These are phyloP conservation scores for Drosophila formosana DNA, from an alignment of 2,888 invertebrate genomes.

Conservation along the genomic window DNA sequence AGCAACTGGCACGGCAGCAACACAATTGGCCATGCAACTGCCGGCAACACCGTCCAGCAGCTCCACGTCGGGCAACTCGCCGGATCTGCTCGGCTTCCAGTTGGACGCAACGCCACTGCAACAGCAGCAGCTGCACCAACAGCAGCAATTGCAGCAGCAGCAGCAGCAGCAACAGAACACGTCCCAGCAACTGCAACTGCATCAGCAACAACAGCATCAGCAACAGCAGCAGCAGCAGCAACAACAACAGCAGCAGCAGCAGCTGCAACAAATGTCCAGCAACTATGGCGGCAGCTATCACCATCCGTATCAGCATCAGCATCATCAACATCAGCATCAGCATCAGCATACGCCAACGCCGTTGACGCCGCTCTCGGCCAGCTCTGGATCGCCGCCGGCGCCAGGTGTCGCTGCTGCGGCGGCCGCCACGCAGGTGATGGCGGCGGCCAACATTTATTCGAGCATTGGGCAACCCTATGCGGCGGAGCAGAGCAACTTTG, in stretches of 20 bases:
- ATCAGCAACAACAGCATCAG: slow-evolving; percentile 47
- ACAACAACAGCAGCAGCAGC: slow-evolving; percentile 42
- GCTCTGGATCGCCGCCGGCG: slow-evolving; percentile 68
- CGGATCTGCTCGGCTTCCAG: slow-evolving; percentile 80
- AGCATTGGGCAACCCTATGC: slow-evolving; percentile 83
- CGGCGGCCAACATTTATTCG: slow-evolving; percentile 82
- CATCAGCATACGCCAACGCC: slow-evolving; percentile 49
- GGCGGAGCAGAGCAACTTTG: slow-evolving; percentile 84
- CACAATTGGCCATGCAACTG: slow-evolving; percentile 60
- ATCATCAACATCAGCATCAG: slow-evolving; percentile 51
- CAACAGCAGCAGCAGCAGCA: slow-evolving; percentile 45
- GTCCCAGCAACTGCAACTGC: slow-evolving; percentile 33
- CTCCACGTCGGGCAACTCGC: slow-evolving; percentile 82
- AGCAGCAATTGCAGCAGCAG: slow-evolving; percentile 44
- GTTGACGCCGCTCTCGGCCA: slow-evolving; percentile 66
- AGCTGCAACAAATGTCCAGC: slow-evolving; percentile 45
- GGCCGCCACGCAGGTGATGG: slow-evolving; percentile 72
- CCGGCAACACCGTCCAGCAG: slow-evolving; percentile 76
- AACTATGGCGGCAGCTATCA: slow-evolving; percentile 51
- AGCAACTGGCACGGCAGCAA: slow-evolving; percentile 25
- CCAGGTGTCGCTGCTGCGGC: slow-evolving; percentile 42
- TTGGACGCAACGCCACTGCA: slow-evolving; percentile 53
- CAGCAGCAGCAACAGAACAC: slow-evolving; percentile 36
- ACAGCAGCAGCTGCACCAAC: slow-evolving; percentile 47
- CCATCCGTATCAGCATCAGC: slow-evolving; percentile 59